Evolutionary conservation across 2,113 vertebrate genomes (phyloP).

Genomic region (Atherinomorus stipes): DNA sequence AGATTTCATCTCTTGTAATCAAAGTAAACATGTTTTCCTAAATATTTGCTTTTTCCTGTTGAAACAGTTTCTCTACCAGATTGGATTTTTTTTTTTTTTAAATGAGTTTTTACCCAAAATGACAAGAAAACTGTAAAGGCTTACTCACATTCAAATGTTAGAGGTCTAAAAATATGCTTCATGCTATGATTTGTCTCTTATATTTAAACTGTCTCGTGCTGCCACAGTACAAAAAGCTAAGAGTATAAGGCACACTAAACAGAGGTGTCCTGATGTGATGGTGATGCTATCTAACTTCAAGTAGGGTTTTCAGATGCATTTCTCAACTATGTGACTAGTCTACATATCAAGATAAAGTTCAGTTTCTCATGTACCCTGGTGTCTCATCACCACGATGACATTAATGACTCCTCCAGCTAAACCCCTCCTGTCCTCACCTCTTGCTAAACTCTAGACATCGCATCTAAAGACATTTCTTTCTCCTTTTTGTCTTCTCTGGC

Average conservation of each 20-base stretch:
- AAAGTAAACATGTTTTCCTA: not conserved
- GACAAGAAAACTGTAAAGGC: not conserved
- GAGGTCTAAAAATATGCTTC: slow-evolving; percentile 1
- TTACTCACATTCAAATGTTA: slow-evolving; percentile 21
- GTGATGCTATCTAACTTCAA: not conserved
- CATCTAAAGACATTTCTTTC: slow-evolving; percentile 9
- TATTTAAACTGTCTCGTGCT: slow-evolving; percentile 8
- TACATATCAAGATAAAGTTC: too few species aligned
- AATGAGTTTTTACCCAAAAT: not conserved
- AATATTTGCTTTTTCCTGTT: not conserved
- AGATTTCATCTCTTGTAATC: not conserved
- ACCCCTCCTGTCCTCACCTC: not conserved
- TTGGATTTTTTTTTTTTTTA: not conserved
- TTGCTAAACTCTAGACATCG: slow-evolving; percentile 18
- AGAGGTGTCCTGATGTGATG: not conserved
- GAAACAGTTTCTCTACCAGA: not conserved
- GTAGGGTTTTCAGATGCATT: slow-evolving; percentile 4
- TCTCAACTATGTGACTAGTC: not conserved
- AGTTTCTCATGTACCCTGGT: not conserved
- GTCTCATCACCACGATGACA: slow-evolving; percentile 15
- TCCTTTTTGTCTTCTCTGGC: not conserved
- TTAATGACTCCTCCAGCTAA: slow-evolving; percentile 42
- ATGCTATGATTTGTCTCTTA: not conserved
- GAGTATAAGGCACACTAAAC: slow-evolving; percentile 57
- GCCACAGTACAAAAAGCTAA: slow-evolving; percentile 9